These are phyloP conservation scores for Rhingia campestris DNA, from an alignment of 2,888 invertebrate species.

Conservation along the genomic window DNA sequence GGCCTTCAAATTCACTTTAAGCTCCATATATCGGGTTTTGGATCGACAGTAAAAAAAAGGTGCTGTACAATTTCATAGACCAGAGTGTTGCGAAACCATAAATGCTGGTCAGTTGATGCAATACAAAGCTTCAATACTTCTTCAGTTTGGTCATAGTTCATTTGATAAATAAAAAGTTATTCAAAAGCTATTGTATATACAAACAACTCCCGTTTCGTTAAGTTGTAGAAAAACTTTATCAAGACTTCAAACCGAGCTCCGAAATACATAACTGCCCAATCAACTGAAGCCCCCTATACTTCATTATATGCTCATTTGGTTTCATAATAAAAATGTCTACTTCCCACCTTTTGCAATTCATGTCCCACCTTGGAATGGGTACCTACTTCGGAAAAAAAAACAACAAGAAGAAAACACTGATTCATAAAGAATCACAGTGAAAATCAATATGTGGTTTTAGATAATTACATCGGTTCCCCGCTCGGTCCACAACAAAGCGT, in stretches of 20 bases:
- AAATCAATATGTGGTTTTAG: constrained; percentile 72
- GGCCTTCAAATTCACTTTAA: too few relatives aligned
- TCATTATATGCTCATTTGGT: constrained; percentile 18
- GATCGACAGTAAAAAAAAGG: too few relatives aligned
- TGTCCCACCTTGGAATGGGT: constrained; percentile 53
- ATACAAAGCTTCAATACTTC: too few relatives aligned
- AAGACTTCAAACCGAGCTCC: neutral
- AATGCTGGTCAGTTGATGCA: too few relatives aligned
- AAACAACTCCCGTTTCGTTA: too few relatives aligned
- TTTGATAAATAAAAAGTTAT: too few relatives aligned
- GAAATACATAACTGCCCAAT: neutral
- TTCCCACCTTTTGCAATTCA: constrained; percentile 72
- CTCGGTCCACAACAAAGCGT: constrained; percentile 67
- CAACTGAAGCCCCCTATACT: constrained; percentile 4
- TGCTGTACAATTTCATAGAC: too few relatives aligned
- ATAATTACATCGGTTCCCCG: constrained; percentile 72
- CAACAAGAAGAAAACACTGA: neutral
- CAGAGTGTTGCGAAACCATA: too few relatives aligned
- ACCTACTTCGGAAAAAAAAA: neutral
- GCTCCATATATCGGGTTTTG: too few relatives aligned
- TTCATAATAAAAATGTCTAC: constrained; percentile 67
- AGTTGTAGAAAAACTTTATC: too few relatives aligned
- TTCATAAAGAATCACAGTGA: constrained; percentile 58
- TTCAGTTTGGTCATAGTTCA: too few relatives aligned
- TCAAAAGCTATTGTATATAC: too few relatives aligned